Conservation (phyloP, 2,797 vertebrate species). For the Gymnoscopelus braueri region DNA sequence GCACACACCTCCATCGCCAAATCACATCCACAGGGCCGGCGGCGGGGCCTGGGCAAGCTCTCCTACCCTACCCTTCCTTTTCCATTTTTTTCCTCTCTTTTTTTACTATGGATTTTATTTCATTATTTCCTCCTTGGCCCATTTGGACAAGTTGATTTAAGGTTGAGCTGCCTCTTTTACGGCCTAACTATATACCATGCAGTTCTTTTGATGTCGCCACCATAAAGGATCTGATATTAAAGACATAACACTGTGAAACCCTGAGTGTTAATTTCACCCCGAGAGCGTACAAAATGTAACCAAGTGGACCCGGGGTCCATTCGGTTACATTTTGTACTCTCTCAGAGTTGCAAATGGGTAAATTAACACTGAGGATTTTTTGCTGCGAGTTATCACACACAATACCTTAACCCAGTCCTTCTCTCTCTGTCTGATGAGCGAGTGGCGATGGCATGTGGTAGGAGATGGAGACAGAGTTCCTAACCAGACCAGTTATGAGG, state of each 20-base stretch:
- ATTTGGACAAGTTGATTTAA: slow-evolving; percentile 1
- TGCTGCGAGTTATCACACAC: no score
- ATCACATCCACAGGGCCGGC: slow-evolving; percentile 33
- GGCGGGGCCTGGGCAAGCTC: slow-evolving; percentile 1
- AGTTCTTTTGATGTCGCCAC: no score
- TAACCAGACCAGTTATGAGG: slow-evolving; percentile 77
- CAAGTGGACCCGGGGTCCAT: no score
- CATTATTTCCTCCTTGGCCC: background rate
- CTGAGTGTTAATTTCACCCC: no score
- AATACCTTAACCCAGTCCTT: slow-evolving; percentile 28
- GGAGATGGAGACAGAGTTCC: slow-evolving; percentile 72
- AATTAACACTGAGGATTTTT: no score
- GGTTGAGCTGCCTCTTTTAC: no score
- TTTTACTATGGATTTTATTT: background rate
- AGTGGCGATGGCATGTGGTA: slow-evolving; percentile 59
- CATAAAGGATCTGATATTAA: no score
- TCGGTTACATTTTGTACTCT: no score
- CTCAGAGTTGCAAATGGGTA: no score
- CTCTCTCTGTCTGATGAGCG: slow-evolving; percentile 61
- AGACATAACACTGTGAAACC: no score
- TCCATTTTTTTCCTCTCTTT: background rate
- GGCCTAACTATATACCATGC: no score
- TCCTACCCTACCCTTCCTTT: slow-evolving; percentile 4
- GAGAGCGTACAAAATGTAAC: no score
- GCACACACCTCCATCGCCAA: slow-evolving; percentile 40